A percentile compares a stretch with the other conserved stretches of the same genome.
Conservation (phyloP, 1,140 invertebrate species). For the Rhopalosiphum padi region DNA sequence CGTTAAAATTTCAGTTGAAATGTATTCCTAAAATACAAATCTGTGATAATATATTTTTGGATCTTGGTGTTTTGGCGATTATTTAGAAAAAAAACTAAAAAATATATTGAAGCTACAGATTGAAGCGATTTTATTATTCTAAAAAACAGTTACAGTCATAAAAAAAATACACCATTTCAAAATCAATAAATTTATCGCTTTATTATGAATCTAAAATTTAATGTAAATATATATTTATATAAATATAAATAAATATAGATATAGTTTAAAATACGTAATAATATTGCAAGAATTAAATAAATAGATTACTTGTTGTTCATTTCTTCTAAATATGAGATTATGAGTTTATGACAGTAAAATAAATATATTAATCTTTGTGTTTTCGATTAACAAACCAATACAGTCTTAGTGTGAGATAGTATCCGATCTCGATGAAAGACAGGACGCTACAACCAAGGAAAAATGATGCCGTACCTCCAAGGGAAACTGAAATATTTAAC, state of each 20-base stretch:
- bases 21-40: too few species aligned
- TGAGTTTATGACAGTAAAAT: not conserved
- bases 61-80: too few species aligned
- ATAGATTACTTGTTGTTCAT: not conserved
- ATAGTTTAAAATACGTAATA: too few species aligned
- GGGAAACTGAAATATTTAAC: conserved; percentile 60
- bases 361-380: not conserved
- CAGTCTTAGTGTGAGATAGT: conserved; percentile 61
- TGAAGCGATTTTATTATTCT: not conserved
- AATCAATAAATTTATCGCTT: not conserved
- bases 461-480: conserved; percentile 62
- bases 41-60: too few species aligned
- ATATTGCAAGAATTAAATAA: not conserved
- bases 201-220: not conserved
- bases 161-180: not conserved
- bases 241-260: too few species aligned
- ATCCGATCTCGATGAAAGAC: conserved; percentile 62
- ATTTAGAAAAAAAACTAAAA: too few species aligned
- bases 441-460: conserved; percentile 62
- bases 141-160: not conserved
- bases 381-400: conserved; percentile 58
- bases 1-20: too few species aligned
- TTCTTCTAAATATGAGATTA: not conserved
- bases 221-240: not conserved
- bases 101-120: not conserved